Evolutionary conservation across 1,140 invertebrate species (phyloP).

Genomic region (Drosophila erecta): DNA sequence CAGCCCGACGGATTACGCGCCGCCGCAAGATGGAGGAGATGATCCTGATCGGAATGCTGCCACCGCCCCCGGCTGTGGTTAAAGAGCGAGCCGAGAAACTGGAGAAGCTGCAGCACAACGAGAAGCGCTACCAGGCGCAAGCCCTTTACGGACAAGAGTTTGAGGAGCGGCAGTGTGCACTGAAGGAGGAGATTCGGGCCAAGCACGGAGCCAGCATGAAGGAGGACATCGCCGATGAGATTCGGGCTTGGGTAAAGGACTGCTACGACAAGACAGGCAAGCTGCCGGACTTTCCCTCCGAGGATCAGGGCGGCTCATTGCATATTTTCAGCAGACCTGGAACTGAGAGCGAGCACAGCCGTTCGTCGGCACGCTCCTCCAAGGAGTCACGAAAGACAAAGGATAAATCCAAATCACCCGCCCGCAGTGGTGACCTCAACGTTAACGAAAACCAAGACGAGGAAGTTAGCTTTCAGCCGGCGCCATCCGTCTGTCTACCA

Average conservation of each 20-base stretch:
- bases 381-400: slow-evolving; percentile 91
- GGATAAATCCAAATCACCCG: slow-evolving; percentile 87
- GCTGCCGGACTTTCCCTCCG: slow-evolving; percentile 95
- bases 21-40: slow-evolving; percentile 92
- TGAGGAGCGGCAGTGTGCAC: slow-evolving; percentile 86
- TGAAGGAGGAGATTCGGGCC: slow-evolving; percentile 87
- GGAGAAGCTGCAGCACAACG: slow-evolving; percentile 67
- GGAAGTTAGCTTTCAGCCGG: slow-evolving; percentile 85
- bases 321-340: slow-evolving; percentile 91
- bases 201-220: slow-evolving; percentile 89
- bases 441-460: slow-evolving; percentile 87
- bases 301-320: slow-evolving; percentile 94
- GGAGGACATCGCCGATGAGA: slow-evolving; percentile 93
- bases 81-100: slow-evolving; percentile 70
- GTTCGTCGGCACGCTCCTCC: slow-evolving; percentile 90
- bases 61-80: slow-evolving; percentile 83
- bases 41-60: slow-evolving; percentile 92
- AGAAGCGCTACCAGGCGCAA: slow-evolving; percentile 87
- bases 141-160: slow-evolving; percentile 87
- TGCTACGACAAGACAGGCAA: slow-evolving; percentile 93
- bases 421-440: slow-evolving; percentile 85
- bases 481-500: slow-evolving; percentile 86
- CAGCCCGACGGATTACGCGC: slow-evolving; percentile 89
- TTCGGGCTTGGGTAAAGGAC: slow-evolving; percentile 93
- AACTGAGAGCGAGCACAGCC: slow-evolving; percentile 90